Base-by-base conservation (phyloP, 2,888 invertebrate genomes). In the Limulus polyphemus region DNA sequence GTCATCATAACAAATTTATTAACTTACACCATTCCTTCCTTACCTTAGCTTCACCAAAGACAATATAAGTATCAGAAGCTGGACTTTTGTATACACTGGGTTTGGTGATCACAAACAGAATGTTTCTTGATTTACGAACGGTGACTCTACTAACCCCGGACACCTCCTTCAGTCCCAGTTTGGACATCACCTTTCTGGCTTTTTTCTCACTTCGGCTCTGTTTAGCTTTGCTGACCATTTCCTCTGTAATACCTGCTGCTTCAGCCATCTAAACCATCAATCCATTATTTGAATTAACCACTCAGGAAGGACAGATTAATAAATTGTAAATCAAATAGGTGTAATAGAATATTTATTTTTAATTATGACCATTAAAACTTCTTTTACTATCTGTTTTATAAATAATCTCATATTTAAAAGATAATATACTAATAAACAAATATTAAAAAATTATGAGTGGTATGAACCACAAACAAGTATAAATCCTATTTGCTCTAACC, bases 121-220 rank as follows among this genome's bases (percentile, higher is more conserved):
- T 98, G 80, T 98, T 98, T 81, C 99, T 99, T 10, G 97, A 95
- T 77, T 99, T 98, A 71, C 98, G 85, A 76, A 99, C 98, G 60
- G 97, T 97, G 47, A 99, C 99, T 73, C 98, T 83, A 76, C 88
- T 92, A 0, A 99, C 95, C 17, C 98, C 97, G 47, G 62, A 61
- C 2, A 92, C 91, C 72, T 88, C 91, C 79, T 98, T 98, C 60
- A 95, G 82, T 64, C 95, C 98, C 64, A 97, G 83, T 79, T 97
- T 97, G 74, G 93, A 90, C 93, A 99, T 98, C 64, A 98, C 90
- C 79, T 99, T 99, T 68, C 99, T 85, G 0, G 99, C 98, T 77
- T 99, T 99, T 80, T 99, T 99, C 79, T 99, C 99, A 46, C 95
- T 94, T 57, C 98, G 84, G 9, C 94, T 94, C 78, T 99, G 98